Base-by-base conservation (phyloP, 2,797 vertebrate genomes). In the Galago senegalensis region DNA sequence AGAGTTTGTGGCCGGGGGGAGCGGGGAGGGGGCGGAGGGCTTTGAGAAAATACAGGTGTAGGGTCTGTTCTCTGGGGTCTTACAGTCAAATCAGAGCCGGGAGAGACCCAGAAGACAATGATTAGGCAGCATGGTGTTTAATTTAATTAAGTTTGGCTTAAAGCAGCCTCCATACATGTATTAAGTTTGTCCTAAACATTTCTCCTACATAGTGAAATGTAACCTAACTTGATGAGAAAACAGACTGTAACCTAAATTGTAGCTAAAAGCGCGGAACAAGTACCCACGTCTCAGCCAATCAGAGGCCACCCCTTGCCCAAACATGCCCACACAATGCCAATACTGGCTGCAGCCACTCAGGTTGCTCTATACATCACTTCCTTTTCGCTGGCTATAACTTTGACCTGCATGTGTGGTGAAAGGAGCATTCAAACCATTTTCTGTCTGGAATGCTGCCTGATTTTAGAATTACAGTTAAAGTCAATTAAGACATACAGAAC, bases 391-490 rank as follows among this genome's bases (percentile, higher is more conserved):
- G 25, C 18, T 63, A 43, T 17, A 34, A 21, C 70, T 53, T 27
- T 29, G 20, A 17, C 40, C 23, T n/a, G 14, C 29, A n/a, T 16
- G n/a, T 1, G 8, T 27, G 40, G 10, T 7, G 0, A 9, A n/a
- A 27, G 37, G 6, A 49, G 18, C 0, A 4, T 40, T 11, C 21
- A 11, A 40, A 37, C 21, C 69, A 72, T 72, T 72, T 40, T 72
- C 67, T 31, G 12, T 37, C 23, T 34, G 31, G 63, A 5, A 8
- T 40, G n/a, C 21, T n/a, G 11, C 2, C 40, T 53, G 20, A 25
- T 8, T 20, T 49, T 49, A 20, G 43, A 89, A 31, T 10, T 34
- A 20, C 18, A 4, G 20, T 34, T 34, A 69, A 69, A 69, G 29
- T 18, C 8, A 11, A 34, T 21, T 17, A 69, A 37, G 18, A 21